These are phyloP conservation scores for Heterodera schachtii DNA, from an alignment of 1,140 invertebrate genomes.

Conservation along the genomic window DNA sequence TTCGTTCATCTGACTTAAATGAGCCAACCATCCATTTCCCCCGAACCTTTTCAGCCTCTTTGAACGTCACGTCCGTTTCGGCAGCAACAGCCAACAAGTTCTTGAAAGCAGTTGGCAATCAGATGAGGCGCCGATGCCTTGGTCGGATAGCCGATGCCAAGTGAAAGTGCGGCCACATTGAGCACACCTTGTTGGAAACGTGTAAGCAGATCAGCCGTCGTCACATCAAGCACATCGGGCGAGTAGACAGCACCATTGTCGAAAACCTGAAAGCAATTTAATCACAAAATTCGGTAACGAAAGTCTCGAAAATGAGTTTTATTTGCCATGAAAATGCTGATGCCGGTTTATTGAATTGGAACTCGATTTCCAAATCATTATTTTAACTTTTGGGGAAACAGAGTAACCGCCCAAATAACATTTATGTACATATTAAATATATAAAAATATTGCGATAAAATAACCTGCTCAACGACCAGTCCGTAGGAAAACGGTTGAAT, in stretches of 20 bases:
- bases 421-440: too few relatives aligned
- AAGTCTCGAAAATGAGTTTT: too few relatives aligned
- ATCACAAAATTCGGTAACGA: too few relatives aligned
- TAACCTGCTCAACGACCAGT: slow-evolving; percentile 76
- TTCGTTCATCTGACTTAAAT: too few relatives aligned
- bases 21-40: too few relatives aligned
- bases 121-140: slow-evolving; percentile 93
- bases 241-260: slow-evolving; percentile 97
- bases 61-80: slow-evolving; percentile 90
- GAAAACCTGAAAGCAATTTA: slow-evolving; percentile 75
- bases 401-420: too few relatives aligned
- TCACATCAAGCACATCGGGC: slow-evolving; percentile 95
- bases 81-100: slow-evolving; percentile 93
- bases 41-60: slow-evolving; percentile 83
- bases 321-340: too few relatives aligned
- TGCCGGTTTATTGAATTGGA: not conserved
- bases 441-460: slow-evolving; percentile 2
- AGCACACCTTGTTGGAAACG: slow-evolving; percentile 85
- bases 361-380: not conserved
- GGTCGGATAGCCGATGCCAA: slow-evolving; percentile 91
- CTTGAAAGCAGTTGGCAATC: slow-evolving; percentile 95
- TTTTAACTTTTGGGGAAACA: too few relatives aligned
- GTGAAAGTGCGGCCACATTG: slow-evolving; percentile 89
- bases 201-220: slow-evolving; percentile 86
- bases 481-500: slow-evolving; percentile 99